Evolutionary conservation across 1,140 invertebrate genomes (phyloP), one percentile per base, ranked within the genome.

Genomic region (Schlechtendalia chinensis): DNA sequence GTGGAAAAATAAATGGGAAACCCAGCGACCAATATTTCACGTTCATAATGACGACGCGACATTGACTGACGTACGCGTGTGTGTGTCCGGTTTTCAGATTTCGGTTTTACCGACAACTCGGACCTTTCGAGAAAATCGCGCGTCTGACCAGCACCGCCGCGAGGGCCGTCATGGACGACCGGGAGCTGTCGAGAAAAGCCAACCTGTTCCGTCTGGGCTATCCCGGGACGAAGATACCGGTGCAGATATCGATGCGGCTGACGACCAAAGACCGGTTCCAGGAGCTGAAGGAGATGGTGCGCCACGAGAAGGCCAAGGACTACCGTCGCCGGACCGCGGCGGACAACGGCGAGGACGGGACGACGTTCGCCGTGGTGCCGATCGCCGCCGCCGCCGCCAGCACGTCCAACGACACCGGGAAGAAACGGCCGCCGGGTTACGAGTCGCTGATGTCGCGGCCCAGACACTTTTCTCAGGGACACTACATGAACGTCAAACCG

Each of bases 81-180:
- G 10, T 45, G 39, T 39, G 32, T 39, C 32, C 32, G 24, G 5
- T 59, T 75, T 79, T 12, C 22, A 79, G 75, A 50, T 63, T 58
- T 59, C 72, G 61, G 12, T 14, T 79, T 19, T 79, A 29, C 39
- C 11, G 54, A 6, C 56, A 63, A 47, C 32, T 79, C 1, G 61
- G 75, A 59, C 75, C 75, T 1, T 79, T 79, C 19, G 75, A 79
- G 16, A 79, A 79, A 50, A 45, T 79, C 24, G 75, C 75, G 19
- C 59, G 75, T 50, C 11, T 79, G 39, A n/a, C 75, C 14, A 39
- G 32, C 32, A 61, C 54, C 12, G 19, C 58, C 4, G 27, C 56
- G 16, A 24, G 75, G 10, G 58, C 56, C 4, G 27, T 61, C 14
- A 19, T 61, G 32, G 32, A 79, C n/a, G 75, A 79, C 12, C 75